Percentiles rank a stretch among this genome's conserved stretches.
phyloP scores from a whole-genome alignment of 2,888 invertebrate species.

The Cosmia trapezina region DNA sequence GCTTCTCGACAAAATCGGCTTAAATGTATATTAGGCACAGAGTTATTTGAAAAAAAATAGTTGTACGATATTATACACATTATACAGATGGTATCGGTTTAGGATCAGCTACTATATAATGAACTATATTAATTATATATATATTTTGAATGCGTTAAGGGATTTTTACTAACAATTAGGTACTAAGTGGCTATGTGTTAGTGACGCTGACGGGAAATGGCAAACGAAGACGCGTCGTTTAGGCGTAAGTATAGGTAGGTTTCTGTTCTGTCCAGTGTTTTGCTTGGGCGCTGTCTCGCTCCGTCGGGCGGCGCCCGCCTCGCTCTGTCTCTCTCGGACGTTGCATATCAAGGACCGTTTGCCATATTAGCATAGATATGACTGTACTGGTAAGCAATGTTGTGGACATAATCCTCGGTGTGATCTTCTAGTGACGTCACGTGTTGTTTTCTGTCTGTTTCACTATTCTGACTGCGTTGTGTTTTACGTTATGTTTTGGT shows the following conservation, averaged over 20 bases:
- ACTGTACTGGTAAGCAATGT: conserved; percentile 83
- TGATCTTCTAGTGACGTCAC: conserved; percentile 75
- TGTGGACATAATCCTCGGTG: conserved; percentile 86
- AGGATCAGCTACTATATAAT: conserved; percentile 84
- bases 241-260: conserved; percentile 76
- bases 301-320: conserved; percentile 66
- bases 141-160: conserved; percentile 90
- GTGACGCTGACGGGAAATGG: conserved; percentile 76
- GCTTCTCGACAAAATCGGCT: conserved; percentile 87
- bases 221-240: conserved; percentile 69
- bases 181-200: conserved; percentile 85
- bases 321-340: conserved; percentile 70
- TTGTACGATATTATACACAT: conserved; percentile 87
- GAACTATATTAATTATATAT: conserved; percentile 85
- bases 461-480: conserved; percentile 59
- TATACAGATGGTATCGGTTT: conserved; percentile 83
- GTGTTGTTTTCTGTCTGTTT: conserved; percentile 72
- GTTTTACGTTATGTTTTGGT: conserved; percentile 62
- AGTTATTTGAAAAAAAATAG: conserved; percentile 85
- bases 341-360: conserved; percentile 87
- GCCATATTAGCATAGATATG: conserved; percentile 85
- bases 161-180: conserved; percentile 90
- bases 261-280: conserved; percentile 71
- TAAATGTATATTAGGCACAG: conserved; percentile 90
- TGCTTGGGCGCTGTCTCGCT: conserved; percentile 70